Percentiles rank a stretch among this genome's conserved stretches.
Conservation (phyloP, 2,888 invertebrate species). For the Pheosia gnoma region DNA sequence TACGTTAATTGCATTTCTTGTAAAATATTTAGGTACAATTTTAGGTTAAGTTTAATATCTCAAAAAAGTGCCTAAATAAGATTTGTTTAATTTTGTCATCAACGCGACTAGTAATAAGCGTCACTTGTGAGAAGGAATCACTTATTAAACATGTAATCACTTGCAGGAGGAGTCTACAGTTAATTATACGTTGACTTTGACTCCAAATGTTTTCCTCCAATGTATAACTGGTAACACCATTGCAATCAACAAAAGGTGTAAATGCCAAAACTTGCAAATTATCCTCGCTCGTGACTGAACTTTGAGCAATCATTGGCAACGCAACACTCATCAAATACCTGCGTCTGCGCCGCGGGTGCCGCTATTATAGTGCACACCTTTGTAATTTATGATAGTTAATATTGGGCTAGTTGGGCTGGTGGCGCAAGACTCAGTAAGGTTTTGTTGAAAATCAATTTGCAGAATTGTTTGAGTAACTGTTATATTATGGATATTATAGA, state of each 20-base stretch:
- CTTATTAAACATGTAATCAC: no score
- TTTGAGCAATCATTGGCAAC: slow-evolving; percentile 69
- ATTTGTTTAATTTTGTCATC: no score
- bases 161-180: not conserved
- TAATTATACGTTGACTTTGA: no score
- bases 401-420: not conserved
- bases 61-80: no score
- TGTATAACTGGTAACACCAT: slow-evolving; percentile 9
- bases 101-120: no score
- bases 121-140: no score
- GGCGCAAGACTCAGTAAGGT: not conserved
- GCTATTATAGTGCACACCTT: slow-evolving; percentile 13
- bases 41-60: no score
- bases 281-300: slow-evolving; percentile 74
- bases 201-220: not conserved
- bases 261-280: slow-evolving; percentile 78
- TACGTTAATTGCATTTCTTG: no score
- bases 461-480: not conserved
- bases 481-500: no score
- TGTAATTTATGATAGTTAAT: slow-evolving; percentile 16
- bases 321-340: slow-evolving; percentile 65
- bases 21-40: no score
- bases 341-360: slow-evolving; percentile 39
- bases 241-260: slow-evolving; percentile 46
- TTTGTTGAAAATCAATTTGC: not conserved